Evolutionary conservation across 2,888 invertebrate genomes (phyloP).

Genomic region (Mystacides longicornis): DNA sequence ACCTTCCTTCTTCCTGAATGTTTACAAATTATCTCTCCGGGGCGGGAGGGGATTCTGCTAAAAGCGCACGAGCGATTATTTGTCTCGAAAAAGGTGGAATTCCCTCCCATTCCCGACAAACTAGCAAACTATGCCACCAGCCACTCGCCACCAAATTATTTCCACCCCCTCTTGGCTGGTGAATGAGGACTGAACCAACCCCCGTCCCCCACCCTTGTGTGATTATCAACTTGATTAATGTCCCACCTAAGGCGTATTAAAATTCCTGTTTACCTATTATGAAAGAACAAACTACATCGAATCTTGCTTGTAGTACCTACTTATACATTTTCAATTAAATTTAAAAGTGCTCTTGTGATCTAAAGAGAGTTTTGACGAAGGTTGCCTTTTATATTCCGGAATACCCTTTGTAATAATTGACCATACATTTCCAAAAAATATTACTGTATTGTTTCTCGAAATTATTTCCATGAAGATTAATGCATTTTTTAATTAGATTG

Average conservation of each 20-base stretch:
- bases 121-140: constrained; percentile 18
- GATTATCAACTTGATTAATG: constrained; percentile 26
- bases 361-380: no score
- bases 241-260: constrained; percentile 23
- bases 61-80: constrained; percentile 16
- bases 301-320: no score
- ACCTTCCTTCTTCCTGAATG: constrained; percentile 2
- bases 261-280: constrained; percentile 20
- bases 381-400: no score
- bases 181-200: neutral
- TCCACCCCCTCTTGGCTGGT: constrained; percentile 3
- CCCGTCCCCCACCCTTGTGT: constrained; percentile 11
- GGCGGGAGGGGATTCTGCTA: constrained; percentile 1
- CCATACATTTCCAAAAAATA: no score
- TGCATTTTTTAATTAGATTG: no score
- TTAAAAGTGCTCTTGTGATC: no score
- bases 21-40: constrained; percentile 15
- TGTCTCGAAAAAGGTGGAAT: constrained; percentile 23
- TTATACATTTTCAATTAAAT: no score
- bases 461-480: no score
- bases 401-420: no score
- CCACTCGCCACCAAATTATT: constrained; percentile 6
- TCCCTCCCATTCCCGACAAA: constrained; percentile 22
- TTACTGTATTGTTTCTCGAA: no score
- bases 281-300: neutral